Conservation (phyloP, 2,797 vertebrate genomes). For the Ispidina lecontei region DNA sequence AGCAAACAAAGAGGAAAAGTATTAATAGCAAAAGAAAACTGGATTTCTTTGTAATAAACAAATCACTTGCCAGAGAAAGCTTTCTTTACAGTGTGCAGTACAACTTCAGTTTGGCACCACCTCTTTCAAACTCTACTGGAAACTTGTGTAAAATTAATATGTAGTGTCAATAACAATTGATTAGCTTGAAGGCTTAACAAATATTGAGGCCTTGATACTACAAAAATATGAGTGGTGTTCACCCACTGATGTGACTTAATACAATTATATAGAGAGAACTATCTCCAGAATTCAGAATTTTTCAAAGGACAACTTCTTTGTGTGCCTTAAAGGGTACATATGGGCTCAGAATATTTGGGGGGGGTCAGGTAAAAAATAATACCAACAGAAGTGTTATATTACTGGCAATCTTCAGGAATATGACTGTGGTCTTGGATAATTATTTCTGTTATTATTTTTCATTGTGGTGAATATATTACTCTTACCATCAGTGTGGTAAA, state of each 20-base stretch:
- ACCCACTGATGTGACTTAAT: neutral
- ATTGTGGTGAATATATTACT: neutral
- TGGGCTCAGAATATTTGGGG: fast-evolving
- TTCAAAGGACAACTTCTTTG: neutral
- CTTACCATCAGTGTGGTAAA: neutral
- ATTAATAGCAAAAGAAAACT: neutral
- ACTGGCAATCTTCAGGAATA: neutral
- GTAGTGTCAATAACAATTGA: neutral
- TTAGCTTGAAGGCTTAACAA: neutral
- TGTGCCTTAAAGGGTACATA: neutral
- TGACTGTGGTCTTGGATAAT: neutral
- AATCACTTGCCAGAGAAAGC: neutral
- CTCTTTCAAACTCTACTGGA: neutral
- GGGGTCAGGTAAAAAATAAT: neutral
- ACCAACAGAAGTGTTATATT: neutral
- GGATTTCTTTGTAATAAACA: conserved; percentile 4
- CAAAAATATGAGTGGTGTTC: neutral
- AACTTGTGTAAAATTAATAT: neutral
- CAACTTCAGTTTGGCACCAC: neutral
- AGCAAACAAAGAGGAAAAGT: neutral
- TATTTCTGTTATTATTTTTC: neutral
- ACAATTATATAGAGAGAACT: neutral
- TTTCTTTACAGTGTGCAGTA: neutral
- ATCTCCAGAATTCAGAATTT: neutral
- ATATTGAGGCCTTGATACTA: neutral